Evolutionary conservation across 2,113 vertebrate genomes (phyloP).

Genomic region (Colinus virginianus): DNA sequence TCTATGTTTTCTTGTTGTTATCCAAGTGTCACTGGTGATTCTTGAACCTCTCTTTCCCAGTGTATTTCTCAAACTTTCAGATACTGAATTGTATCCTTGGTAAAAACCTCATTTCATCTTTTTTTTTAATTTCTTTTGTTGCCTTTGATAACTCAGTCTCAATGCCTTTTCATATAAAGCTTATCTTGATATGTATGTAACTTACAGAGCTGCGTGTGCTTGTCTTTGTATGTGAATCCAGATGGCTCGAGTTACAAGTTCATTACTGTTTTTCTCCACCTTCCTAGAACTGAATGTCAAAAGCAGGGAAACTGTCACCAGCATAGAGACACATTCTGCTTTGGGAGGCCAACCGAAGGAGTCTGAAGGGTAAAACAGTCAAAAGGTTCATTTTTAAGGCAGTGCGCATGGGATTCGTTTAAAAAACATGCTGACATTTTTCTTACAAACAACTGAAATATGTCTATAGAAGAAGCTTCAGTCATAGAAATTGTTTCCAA

Average conservation of each 20-base stretch:
- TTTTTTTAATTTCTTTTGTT: background rate
- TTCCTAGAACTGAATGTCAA: background rate
- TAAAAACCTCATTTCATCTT: background rate
- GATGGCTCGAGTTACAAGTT: background rate
- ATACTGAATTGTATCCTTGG: background rate
- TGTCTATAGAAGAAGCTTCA: background rate
- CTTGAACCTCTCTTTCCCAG: background rate
- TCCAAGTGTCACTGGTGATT: background rate
- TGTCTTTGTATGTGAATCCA: background rate
- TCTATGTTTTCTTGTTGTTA: background rate
- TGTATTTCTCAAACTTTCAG: background rate
- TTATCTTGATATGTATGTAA: background rate
- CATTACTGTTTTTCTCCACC: background rate
- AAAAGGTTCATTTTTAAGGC: background rate
- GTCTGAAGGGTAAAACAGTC: constrained; percentile 56
- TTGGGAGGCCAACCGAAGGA: background rate
- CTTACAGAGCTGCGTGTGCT: background rate
- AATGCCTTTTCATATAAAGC: background rate
- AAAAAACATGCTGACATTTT: background rate
- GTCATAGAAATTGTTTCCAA: background rate
- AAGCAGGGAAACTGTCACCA: constrained; percentile 3
- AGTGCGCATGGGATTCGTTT: background rate
- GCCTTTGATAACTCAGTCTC: background rate
- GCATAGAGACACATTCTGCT: background rate
- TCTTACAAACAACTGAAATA: background rate